Evolutionary conservation across 1,140 invertebrate species (phyloP).

Genomic region (Lineus longissimus): DNA sequence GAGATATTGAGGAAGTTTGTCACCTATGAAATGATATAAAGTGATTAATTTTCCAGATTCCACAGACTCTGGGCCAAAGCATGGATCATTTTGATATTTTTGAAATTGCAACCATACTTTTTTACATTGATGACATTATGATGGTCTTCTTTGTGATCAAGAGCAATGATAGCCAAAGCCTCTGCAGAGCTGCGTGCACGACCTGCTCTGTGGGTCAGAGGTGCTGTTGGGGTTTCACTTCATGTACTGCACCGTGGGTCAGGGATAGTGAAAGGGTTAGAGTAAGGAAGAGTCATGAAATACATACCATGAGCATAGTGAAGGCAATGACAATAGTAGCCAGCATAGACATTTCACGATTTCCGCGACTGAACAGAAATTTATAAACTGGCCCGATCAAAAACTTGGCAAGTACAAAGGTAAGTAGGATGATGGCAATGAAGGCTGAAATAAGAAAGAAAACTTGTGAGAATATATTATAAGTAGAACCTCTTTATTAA

Average conservation of each 20-base stretch:
- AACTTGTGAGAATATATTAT: no score
- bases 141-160: no score
- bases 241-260: background rate
- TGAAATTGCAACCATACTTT: no score
- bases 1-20: conserved; percentile 14
- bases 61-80: no score
- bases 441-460: conserved; percentile 14
- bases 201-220: no score
- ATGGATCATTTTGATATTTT: no score
- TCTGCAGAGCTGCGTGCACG: no score
- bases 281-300: background rate
- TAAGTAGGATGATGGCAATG: background rate
- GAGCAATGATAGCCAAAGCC: no score
- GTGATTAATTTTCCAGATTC: no score
- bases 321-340: conserved; percentile 11
- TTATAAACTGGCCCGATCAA: conserved; percentile 1
- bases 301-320: conserved; percentile 15
- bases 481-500: background rate
- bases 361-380: background rate
- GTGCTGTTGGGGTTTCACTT: no score
- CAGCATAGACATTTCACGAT: conserved; percentile 8
- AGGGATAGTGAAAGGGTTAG: background rate
- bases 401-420: conserved; percentile 7
- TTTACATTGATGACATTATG: no score
- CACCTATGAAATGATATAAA: no score